These are phyloP conservation scores for Centropyge bicolor DNA, from an alignment of 2,797 vertebrate species.

Conservation along the genomic window DNA sequence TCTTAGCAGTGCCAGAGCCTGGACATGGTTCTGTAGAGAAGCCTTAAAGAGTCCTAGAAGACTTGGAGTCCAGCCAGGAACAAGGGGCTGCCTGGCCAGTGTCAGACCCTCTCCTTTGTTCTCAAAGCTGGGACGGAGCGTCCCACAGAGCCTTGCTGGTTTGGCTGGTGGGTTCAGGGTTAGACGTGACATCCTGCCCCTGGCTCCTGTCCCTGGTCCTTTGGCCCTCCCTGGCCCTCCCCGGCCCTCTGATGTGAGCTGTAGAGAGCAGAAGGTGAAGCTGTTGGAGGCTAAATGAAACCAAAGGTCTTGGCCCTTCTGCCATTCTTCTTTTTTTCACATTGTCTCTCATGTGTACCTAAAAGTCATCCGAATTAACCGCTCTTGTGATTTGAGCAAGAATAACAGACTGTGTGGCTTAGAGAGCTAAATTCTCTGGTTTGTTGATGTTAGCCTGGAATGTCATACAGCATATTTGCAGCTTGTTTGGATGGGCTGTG, in stretches of 20 bases:
- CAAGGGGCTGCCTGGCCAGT: constrained; percentile 72
- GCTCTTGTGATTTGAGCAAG: constrained; percentile 22
- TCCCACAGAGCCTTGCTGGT: constrained; percentile 77
- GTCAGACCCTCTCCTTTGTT: constrained; percentile 79
- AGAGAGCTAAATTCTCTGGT: constrained; percentile 6
- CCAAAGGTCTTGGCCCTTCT: constrained; percentile 78
- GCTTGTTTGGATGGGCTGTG: constrained; percentile 17
- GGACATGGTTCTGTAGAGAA: constrained; percentile 58
- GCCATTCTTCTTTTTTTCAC: constrained; percentile 46
- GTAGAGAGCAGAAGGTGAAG: constrained; percentile 80
- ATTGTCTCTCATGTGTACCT: constrained; percentile 42
- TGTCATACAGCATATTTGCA: constrained; percentile 7
- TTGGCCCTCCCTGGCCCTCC: constrained; percentile 64
- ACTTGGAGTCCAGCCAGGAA: constrained; percentile 79
- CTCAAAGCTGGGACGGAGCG: constrained; percentile 68
- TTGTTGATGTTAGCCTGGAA: constrained; percentile 15
- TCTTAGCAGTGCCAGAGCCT: constrained; percentile 55
- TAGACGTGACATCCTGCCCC: constrained; percentile 86
- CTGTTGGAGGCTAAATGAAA: constrained; percentile 81
- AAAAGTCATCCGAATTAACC: constrained; percentile 46
- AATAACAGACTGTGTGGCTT: constrained; percentile 9
- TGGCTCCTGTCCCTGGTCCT: constrained; percentile 72
- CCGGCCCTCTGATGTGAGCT: constrained; percentile 72
- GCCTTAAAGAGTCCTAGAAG: constrained; percentile 72
- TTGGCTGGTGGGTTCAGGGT: constrained; percentile 77